Percentiles rank a stretch among this genome's conserved stretches.
These are phyloP conservation scores for chimpanzee (Pan troglodytes) DNA, from an alignment of 2,113 vertebrate species.

Conservation along the genomic window NHGRI_mPanTro3-v2.1_pri NC_086015.1:33745501-33746000, in stretches of 20 bases:
- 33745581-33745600: neutral
- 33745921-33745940: neutral
- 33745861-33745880: neutral
- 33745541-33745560: neutral
- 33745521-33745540: neutral
- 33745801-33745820: neutral
- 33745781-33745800: neutral
- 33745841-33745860: neutral
- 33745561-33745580: neutral
- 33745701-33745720: neutral
- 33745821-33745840: neutral
- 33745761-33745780: neutral
- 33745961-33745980: neutral
- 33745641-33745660: neutral
- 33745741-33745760: neutral
- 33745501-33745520: neutral
- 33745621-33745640: neutral
- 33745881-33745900: neutral
- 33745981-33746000: neutral
- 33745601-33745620: neutral
- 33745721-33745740: neutral
- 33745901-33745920: neutral
- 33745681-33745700: neutral
- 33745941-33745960: neutral
- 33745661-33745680: neutral